Evolutionary conservation across 1,140 invertebrate species (phyloP), one percentile per base, ranked within the genome.

Genomic region (Hydropsyche tenuis): DNA sequence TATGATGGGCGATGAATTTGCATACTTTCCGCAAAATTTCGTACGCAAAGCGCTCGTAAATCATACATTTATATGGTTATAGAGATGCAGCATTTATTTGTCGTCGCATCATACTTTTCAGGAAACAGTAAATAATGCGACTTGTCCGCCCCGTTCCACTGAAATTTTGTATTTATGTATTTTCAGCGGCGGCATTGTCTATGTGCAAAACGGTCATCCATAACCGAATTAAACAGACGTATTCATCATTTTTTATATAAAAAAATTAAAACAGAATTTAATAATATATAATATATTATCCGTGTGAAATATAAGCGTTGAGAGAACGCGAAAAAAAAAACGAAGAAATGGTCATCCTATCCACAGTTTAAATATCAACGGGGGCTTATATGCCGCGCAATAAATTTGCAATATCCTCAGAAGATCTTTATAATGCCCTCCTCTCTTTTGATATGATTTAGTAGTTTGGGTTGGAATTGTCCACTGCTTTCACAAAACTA

Each of bases 381-480:
- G 53, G n/a, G 70, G 30, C 53, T 23, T 42, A 70, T 42, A 56
- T 60, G 51, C 56, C 53, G 30, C 18, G 72, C 72, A 53, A 65
- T 73, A 73, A 73, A 73, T 73, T 66, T 72, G 56, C 60, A 65
- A 65, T 53, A 65, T 69, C 51, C 73, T 48, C 51, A 51, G 25
- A 69, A 63, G 69, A 66, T 74, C 70, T 77, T 74, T 51, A 73
- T 77, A 77, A 77, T 77, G 65, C 60, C 73, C 64, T 74, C 69
- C 72, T 74, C 75, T 77, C 73, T 77, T 74, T 77, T 72, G 27
- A 48, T 65, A 69, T 77, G 75, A 77, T 77, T 72, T 74, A 77
- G 51, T 73, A 73, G 56, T 73, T 74, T 74, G 69, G 73, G 73
- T 64, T 30, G 75, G 30, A 73, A 66, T 69, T 77, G 75, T 77